Percentiles rank a stretch among this genome's conserved stretches.
Evolutionary conservation across 2,113 vertebrate species (phyloP).

Genomic region (Paedocypris sp.): DNA sequence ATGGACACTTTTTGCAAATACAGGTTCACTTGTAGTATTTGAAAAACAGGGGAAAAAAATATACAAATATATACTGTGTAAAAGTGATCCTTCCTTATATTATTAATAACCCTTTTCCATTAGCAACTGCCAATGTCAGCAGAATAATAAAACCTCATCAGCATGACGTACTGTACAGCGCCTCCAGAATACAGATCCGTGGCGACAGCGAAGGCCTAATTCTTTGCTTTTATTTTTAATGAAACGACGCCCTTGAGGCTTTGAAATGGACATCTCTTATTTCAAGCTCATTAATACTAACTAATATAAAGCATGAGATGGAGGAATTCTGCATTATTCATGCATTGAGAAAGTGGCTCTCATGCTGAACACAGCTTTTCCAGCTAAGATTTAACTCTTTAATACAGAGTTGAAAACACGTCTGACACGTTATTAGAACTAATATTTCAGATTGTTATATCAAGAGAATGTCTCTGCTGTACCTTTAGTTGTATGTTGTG

Average conservation of each 20-base stretch:
- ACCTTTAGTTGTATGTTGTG: slow-evolving; percentile 44
- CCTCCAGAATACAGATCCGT: slow-evolving; percentile 28
- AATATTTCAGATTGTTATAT: no score
- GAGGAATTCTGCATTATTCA: slow-evolving; percentile 54
- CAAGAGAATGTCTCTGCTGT: no score
- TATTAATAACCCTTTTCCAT: not conserved
- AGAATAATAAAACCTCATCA: slow-evolving; percentile 11
- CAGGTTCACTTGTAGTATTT: no score
- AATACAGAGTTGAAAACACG: not conserved
- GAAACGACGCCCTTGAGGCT: slow-evolving; percentile 24
- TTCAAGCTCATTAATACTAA: slow-evolving; percentile 53
- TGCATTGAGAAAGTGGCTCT: slow-evolving; percentile 16
- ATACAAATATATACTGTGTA: no score
- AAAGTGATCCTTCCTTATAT: not conserved
- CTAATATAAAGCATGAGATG: slow-evolving; percentile 46
- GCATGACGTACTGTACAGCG: slow-evolving; percentile 39
- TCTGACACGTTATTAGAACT: slow-evolving; percentile 8
- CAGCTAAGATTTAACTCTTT: slow-evolving; percentile 7
- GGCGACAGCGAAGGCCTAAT: slow-evolving; percentile 40
- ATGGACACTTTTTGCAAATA: no score
- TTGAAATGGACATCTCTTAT: slow-evolving; percentile 47
- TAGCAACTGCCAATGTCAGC: slow-evolving; percentile 2
- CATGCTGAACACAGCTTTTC: not conserved
- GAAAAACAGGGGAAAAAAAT: no score
- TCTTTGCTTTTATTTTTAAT: slow-evolving; percentile 51